A percentile compares a stretch with the other conserved stretches of the same genome.
Evolutionary conservation across 1,140 invertebrate species (phyloP).

Genomic region (Bombus breviceps): DNA sequence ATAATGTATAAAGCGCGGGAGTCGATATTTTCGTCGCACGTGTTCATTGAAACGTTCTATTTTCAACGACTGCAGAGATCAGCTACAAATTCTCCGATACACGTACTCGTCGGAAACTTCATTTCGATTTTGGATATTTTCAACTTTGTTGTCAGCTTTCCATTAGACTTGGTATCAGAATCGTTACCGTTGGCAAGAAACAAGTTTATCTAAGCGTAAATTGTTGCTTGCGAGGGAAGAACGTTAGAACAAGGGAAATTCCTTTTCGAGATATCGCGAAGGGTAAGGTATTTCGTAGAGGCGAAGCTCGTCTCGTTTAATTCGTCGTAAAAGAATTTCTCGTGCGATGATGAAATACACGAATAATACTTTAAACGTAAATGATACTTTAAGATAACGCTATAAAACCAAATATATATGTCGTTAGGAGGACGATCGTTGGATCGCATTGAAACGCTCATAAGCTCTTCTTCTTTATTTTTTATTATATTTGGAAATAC

Average conservation of each 20-base stretch:
- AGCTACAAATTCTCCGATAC: not conserved
- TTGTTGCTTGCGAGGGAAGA: not conserved
- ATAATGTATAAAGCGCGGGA: not conserved
- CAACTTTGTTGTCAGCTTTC: not conserved
- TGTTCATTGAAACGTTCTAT: slow-evolving; percentile 7
- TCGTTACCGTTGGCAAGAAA: not conserved
- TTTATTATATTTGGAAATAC: not conserved
- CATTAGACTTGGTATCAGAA: not conserved
- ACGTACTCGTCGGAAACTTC: not conserved
- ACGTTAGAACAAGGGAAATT: not conserved
- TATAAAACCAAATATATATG: too few species aligned
- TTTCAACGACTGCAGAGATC: not conserved
- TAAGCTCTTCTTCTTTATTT: too few species aligned
- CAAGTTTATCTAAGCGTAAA: not conserved
- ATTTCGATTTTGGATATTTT: not conserved
- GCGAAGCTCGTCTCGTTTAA: slow-evolving; percentile 4
- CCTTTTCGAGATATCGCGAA: not conserved
- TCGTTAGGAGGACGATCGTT: too few species aligned
- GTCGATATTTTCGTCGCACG: not conserved
- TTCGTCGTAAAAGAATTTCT: slow-evolving; percentile 6
- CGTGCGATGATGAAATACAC: slow-evolving; percentile 1
- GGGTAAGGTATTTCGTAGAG: not conserved
- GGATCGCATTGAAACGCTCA: too few species aligned
- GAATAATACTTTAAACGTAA: too few species aligned
- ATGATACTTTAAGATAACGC: too few species aligned